Base-by-base conservation (phyloP, 2,888 invertebrate genomes). In the Hirudinaria manillensis region DNA sequence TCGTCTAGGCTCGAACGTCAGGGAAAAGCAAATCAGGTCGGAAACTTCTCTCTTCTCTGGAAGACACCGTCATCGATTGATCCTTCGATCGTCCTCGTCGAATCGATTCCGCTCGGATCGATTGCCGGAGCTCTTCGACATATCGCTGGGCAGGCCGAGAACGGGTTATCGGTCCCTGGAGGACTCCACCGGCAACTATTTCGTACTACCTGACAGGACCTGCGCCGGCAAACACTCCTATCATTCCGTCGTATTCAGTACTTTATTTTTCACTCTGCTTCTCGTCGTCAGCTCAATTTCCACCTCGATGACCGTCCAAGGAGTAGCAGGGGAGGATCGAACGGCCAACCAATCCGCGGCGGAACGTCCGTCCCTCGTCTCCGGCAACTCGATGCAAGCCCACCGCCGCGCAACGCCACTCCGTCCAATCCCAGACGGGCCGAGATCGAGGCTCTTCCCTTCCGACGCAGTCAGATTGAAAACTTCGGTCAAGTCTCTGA, bases 201-300 rank as follows among this genome's bases (percentile, higher is more conserved):
- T 45, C 45, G 10, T 45, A 45, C 45, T 19, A 61, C 61, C 24
- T 6, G 61, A 29, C 29, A 24, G 61, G 61, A 19, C 61, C 24
- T 61, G 10, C 61, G 2, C 61, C 24, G 61, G 24, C 13, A 61
- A 29, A 10, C 61, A 29, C 29, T 29, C 10, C 21, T 29, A 61
- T n/a, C 61, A 61, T 61, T 61, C 61, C 61, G 61, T 61, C 24
- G 29, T 61, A 29, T 27, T 61, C 29, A 61, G 61, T 61, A 27
- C 61, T 61, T 61, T 61, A 61, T 61, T 61, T 61, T 61, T 61
- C 29, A 61, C 61, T 27, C 61, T 61, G 13, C 61, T 61, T 61
- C 61, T 61, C 61, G 19, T 61, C 61, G n/a, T 61, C 61, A 61
- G 61, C 61, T 61, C 61, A 61, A 61, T 61, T 27, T 61, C 61